Percentiles rank a stretch among this genome's conserved stretches.
Conservation (phyloP, 1,140 invertebrate genomes). For the Samia ricini region DNA sequence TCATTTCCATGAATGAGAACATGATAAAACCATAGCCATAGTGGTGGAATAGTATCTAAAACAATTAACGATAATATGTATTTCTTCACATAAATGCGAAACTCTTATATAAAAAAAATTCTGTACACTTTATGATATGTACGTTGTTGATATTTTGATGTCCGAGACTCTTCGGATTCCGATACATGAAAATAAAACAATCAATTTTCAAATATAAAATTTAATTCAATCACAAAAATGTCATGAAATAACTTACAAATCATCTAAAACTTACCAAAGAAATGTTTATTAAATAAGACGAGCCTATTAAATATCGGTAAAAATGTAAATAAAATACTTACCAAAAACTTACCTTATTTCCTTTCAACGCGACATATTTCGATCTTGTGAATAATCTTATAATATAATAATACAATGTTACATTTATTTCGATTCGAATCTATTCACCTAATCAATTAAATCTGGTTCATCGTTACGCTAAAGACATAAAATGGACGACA, state of each 20-base stretch:
- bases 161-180: no score
- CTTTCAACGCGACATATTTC: not conserved
- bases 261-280: not conserved
- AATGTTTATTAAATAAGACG: not conserved
- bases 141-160: no score
- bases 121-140: no score
- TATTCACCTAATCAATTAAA: not conserved
- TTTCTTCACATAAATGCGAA: no score
- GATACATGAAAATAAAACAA: not conserved
- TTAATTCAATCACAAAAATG: not conserved
- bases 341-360: not conserved
- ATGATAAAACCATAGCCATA: no score
- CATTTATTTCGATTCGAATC: not conserved
- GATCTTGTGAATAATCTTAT: not conserved
- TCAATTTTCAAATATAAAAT: not conserved
- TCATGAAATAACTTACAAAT: not conserved
- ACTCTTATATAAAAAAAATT: no score
- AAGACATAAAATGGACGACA: no score
- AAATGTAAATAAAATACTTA: not conserved
- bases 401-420: not conserved
- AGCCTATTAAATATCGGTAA: not conserved
- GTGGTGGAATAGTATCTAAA: no score
- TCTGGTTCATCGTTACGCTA: no score
- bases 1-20: no score
- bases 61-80: no score